Conservation (phyloP, 2,888 invertebrate species). For the Acrocera orbiculus region DNA sequence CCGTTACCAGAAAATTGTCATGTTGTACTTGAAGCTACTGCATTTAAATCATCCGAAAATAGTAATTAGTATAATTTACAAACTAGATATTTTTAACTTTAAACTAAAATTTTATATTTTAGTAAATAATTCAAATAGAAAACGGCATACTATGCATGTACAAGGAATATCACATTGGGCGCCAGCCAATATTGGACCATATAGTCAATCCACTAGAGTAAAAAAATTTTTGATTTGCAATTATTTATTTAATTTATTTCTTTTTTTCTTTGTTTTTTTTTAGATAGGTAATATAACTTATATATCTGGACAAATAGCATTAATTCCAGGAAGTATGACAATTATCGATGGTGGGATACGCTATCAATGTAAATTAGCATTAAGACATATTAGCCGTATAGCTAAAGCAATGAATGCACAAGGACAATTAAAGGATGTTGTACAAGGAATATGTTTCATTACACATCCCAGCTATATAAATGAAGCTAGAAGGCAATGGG, state of each 20-base stretch:
- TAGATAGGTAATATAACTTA: constrained; percentile 68
- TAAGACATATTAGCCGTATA: constrained; percentile 68
- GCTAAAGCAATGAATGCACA: constrained; percentile 63
- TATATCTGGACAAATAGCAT: constrained; percentile 82
- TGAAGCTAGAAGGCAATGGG: constrained; percentile 66
- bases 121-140: constrained; percentile 14
- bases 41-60: constrained; percentile 28
- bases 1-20: constrained; percentile 54
- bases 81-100: neutral
- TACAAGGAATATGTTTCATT: constrained; percentile 77
- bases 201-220: constrained; percentile 81
- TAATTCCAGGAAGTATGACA: constrained; percentile 66
- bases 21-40: constrained; percentile 59
- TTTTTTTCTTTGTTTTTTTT: constrained; percentile 9
- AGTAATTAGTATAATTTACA: neutral
- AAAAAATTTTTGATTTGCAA: constrained; percentile 14
- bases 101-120: neutral
- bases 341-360: constrained; percentile 61
- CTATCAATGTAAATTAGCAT: constrained; percentile 62
- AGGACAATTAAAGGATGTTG: constrained; percentile 63
- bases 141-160: constrained; percentile 75
- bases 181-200: constrained; percentile 93
- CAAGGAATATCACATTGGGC: constrained; percentile 95
- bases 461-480: constrained; percentile 51
- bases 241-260: no score